Evolutionary conservation across 2,888 invertebrate species (phyloP).

Genomic region (Lithosia quadra): DNA sequence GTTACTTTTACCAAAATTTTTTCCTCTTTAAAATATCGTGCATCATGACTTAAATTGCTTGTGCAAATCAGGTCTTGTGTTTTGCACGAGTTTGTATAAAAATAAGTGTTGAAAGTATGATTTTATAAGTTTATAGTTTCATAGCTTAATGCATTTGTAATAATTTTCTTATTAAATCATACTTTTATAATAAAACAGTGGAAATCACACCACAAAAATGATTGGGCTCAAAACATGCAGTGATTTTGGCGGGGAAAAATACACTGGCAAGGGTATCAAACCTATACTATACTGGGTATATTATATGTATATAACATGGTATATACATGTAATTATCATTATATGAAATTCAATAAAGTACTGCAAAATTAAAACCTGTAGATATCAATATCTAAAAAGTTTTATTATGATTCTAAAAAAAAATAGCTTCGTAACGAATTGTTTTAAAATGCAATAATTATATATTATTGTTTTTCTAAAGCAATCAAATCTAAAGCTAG

Average conservation of each 20-base stretch:
- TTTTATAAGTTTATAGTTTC: constrained; percentile 14
- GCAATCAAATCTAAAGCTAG: constrained; percentile 35
- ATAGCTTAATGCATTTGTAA: neutral
- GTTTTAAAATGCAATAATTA: neutral
- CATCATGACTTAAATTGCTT: constrained; percentile 22
- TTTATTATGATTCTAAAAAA: neutral
- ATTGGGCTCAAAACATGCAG: constrained; percentile 10
- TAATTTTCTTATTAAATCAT: constrained; percentile 15
- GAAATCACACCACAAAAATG: constrained; percentile 11
- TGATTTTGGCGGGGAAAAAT: neutral
- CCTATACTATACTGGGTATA: neutral
- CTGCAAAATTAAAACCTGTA: constrained; percentile 7
- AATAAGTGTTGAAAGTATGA: constrained; percentile 21
- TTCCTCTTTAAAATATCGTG: constrained; percentile 24
- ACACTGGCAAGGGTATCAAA: neutral
- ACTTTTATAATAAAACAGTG: constrained; percentile 9
- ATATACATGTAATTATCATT: neutral
- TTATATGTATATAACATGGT: no score
- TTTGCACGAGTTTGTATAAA: neutral
- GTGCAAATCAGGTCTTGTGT: constrained; percentile 7
- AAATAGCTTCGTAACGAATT: constrained; percentile 24
- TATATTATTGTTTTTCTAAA: constrained; percentile 20
- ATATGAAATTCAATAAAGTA: neutral
- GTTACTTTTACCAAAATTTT: constrained; percentile 30
- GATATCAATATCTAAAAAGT: neutral